Evolutionary conservation across 2,888 invertebrate species (phyloP).

Genomic region (Habrosyne pyritoides): DNA sequence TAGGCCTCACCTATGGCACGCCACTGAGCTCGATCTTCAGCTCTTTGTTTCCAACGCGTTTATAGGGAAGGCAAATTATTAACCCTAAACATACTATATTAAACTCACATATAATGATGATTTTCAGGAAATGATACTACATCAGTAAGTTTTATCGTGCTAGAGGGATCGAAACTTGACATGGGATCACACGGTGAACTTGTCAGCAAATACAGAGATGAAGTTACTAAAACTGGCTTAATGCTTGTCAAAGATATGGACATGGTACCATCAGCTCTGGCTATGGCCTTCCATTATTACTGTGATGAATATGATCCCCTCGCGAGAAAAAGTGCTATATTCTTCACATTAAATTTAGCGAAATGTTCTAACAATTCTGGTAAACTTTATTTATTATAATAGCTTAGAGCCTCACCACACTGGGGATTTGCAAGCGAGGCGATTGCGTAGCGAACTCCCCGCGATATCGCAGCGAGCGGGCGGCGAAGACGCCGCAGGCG

Average conservation of each 20-base stretch:
- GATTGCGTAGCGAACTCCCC: too few species aligned
- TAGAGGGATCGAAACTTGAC: constrained; percentile 52
- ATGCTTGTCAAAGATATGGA: constrained; percentile 69
- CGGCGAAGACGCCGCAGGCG: too few species aligned
- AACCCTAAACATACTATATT: too few species aligned
- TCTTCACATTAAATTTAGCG: constrained; percentile 70
- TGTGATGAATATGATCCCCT: constrained; percentile 78
- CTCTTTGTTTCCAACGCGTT: too few species aligned
- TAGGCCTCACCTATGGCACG: too few species aligned
- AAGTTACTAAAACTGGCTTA: constrained; percentile 60
- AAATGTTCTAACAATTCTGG: constrained; percentile 53
- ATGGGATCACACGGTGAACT: constrained; percentile 62
- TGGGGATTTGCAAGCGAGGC: too few species aligned
- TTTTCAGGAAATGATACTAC: constrained; percentile 60
- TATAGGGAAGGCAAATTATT: too few species aligned
- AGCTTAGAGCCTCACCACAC: too few species aligned
- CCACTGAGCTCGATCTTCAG: too few species aligned
- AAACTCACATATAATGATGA: too few species aligned
- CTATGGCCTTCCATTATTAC: constrained; percentile 79
- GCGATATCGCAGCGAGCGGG: too few species aligned
- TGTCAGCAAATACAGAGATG: constrained; percentile 54
- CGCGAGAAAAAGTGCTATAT: constrained; percentile 71
- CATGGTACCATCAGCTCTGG: constrained; percentile 62
- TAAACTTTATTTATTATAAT: constrained; percentile 20
- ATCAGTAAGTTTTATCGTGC: constrained; percentile 47